Base-by-base conservation (phyloP, 1,140 invertebrate genomes). In the Zaprionus inermis region DNA sequence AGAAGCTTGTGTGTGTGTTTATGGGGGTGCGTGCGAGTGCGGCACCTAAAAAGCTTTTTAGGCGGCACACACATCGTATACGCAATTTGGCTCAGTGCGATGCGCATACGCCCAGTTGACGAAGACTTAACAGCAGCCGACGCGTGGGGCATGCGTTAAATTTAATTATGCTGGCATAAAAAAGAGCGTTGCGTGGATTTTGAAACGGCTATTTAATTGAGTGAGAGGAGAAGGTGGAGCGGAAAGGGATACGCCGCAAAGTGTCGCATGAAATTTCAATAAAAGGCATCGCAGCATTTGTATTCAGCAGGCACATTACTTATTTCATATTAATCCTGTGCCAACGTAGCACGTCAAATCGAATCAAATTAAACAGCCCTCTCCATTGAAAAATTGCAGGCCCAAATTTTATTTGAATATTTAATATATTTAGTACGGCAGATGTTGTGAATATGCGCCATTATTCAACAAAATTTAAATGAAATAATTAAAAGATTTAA, bases 121-220 rank as follows among this genome's bases (percentile, higher is more conserved):
- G 71, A 76, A 52, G 76, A 57, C 71, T 72, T 81, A 67, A 78
- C 73, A 60, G 38, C 34, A 57, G 28, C 36, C 64, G 65, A 28
- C 59, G 69, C 32, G 52, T 66, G 60, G 20, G 61, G 55, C 59
- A 68, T 74, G 52, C 56, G 44, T 76, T 73, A 72, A 82, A 86
- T 86, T 76, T 82, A 88, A 85, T 85, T 85, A 88, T 41, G 49
- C 38, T 44, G 54, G 64, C 79, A 79, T 79, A 72, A 88, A 79
- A 86, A 68, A 44, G 38, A 44, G 16, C 38, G 76, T 73, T 73
- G 41, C 12, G 52, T 32, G 70, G 22, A 59, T 67, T 58, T 52
- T 44, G 24, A 73, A 69, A 32, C 46, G 55, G 49, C 70, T 56
- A 59, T 71, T 81, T 75, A 72, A 77, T 58, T 67, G 52, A 58